These are phyloP conservation scores for Heliconius sara DNA, from an alignment of 2,888 invertebrate genomes.

Conservation along the genomic window DNA sequence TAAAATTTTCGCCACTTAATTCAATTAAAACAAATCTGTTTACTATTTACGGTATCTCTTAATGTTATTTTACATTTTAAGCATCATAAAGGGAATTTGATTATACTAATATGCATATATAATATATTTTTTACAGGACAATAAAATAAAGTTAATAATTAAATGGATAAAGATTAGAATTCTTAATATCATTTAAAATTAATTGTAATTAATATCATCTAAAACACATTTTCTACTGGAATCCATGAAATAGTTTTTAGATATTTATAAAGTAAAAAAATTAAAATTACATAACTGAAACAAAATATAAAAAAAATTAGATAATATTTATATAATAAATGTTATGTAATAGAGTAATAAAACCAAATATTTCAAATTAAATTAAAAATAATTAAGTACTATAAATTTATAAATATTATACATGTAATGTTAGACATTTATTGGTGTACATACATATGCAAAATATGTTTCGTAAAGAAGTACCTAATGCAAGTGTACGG, in stretches of 20 bases:
- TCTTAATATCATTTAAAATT: neutral
- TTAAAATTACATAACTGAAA: neutral
- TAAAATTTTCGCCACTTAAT: conserved; percentile 29
- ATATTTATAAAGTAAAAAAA: neutral
- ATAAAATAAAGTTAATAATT: neutral
- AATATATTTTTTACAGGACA: neutral
- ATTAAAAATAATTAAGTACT: neutral
- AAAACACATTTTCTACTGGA: neutral
- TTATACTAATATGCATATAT: neutral
- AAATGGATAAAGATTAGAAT: neutral
- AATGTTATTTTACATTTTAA: conserved; percentile 10
- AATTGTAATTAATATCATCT: no score
- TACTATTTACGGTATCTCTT: neutral
- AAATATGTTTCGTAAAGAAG: conserved; percentile 26
- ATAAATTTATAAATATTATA: neutral
- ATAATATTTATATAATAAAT: conserved; percentile 13
- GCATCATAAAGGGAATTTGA: neutral
- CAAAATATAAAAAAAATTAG: neutral
- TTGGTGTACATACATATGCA: conserved; percentile 17
- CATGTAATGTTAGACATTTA: neutral
- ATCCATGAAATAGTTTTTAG: neutral
- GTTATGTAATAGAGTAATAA: neutral
- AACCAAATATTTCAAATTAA: neutral
- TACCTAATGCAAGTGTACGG: conserved; percentile 17
- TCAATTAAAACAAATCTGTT: conserved; percentile 22